A percentile compares a stretch with the other conserved stretches of the same genome.
Conservation (phyloP, 2,113 vertebrate species). For the Lonchura striata region DNA sequence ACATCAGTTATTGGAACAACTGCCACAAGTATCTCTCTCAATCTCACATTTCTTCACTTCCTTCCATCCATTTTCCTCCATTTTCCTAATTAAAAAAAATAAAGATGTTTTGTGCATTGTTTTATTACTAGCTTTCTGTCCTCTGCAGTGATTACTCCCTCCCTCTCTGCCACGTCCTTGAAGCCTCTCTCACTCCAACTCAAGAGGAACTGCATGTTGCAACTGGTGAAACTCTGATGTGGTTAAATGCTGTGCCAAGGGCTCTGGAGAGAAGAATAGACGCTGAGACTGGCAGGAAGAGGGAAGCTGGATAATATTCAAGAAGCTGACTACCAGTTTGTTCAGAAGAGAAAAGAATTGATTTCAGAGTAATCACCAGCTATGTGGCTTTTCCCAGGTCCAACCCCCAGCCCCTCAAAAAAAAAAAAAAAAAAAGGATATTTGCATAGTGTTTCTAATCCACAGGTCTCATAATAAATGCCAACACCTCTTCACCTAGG, state of each 20-base stretch:
- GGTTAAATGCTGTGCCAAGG: constrained; percentile 19
- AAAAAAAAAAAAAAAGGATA: neutral
- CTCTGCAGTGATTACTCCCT: neutral
- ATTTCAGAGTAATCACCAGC: neutral
- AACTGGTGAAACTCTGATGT: constrained; percentile 36
- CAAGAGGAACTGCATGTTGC: constrained; percentile 26
- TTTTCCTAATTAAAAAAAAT: neutral
- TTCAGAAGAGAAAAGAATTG: constrained; percentile 1
- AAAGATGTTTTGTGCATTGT: neutral
- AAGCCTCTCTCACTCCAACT: neutral
- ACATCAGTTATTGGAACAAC: neutral
- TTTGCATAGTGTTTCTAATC: neutral
- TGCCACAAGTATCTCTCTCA: neutral
- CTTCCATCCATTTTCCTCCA: neutral
- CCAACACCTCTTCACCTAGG: neutral
- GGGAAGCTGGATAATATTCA: constrained; percentile 52
- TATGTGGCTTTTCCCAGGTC: neutral
- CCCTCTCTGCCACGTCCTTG: neutral
- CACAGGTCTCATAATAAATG: neutral
- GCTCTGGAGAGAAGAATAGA: constrained; percentile 18
- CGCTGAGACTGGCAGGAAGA: constrained; percentile 40
- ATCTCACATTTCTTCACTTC: neutral
- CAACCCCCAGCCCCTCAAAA: neutral
- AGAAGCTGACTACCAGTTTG: constrained; percentile 29
- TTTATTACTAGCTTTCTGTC: neutral